Conservation (phyloP, 2,113 vertebrate species). For the Canis aureus region DNA sequence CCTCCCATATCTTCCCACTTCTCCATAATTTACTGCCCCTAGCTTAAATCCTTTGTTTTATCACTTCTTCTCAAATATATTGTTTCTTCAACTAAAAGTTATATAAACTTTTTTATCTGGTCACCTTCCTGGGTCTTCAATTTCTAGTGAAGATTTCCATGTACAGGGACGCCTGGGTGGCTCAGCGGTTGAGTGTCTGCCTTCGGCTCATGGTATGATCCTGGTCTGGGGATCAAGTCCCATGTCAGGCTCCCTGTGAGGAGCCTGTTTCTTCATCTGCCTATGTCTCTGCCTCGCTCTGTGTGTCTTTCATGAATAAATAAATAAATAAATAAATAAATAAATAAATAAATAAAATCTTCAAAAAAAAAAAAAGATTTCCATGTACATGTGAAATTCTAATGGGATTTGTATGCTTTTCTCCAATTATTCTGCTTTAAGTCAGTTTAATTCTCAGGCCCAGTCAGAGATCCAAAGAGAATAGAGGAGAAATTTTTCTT, state of each 20-base stretch:
- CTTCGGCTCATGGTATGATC: no score
- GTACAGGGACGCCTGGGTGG: no score
- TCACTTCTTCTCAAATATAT: neutral
- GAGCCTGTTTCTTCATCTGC: no score
- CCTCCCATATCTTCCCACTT: neutral
- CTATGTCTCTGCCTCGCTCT: no score
- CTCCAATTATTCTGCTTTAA: neutral
- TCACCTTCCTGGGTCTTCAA: neutral
- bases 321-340: no score
- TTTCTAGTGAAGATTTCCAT: neutral
- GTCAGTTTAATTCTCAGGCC: neutral
- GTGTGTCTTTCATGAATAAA: no score
- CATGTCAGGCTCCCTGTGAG: no score
- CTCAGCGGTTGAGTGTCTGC: no score
- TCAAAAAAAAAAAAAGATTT: neutral
- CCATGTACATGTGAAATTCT: neutral
- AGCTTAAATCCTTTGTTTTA: neutral
- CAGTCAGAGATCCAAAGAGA: neutral
- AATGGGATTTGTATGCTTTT: neutral
- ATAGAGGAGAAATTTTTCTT: neutral
- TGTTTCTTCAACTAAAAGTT: neutral
- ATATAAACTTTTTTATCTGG: neutral
- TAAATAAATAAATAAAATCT: no score
- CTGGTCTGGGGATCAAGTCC: no score
- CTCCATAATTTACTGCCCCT: neutral